Base-by-base conservation (phyloP, 2,888 invertebrate species). In the Leptinotarsa tumamoca region DNA sequence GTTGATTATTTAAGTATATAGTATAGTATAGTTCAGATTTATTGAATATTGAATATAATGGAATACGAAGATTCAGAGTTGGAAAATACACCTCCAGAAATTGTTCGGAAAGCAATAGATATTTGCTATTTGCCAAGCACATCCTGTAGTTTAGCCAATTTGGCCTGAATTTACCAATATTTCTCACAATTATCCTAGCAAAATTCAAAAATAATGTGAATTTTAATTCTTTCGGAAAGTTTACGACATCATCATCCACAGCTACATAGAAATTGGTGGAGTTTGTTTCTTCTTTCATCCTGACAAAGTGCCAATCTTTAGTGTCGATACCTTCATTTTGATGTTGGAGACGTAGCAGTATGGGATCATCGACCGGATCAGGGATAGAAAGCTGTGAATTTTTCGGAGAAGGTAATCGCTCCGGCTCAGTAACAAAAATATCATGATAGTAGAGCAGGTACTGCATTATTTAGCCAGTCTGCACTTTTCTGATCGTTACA, bases 261-360 rank as follows among this genome's bases (percentile, higher is more conserved):
- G 74, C 72, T 23, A 77, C 77, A 18, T 72, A 77, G 15, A 77
- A 21, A 21, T 72, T 69, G 50, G 71, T 73, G 33, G 43, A 50
- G 21, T 67, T 74, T n/a, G 56, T 51, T 14, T 77, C 77, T 7
- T 56, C 51, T 63, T 74, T 77, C n/a, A 66, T 66, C 33, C 68
- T 77, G 33, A 77, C 71, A 7, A 72, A 33, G 56, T 74, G 66
- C 77, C 77, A 77, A 61, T 77, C 74, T 18, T 68, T 71, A 4
- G 74, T 54, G 52, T 74, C 72, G 13, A 77, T 33, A n/a, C 77
- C 77, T 63, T 74, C 74, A 27, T 77, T 77, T 43, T 77, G 77
- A 4, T 72, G 68, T 58, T 77, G 73, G n/a, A 77, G 61, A 17
- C 77, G 68, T 43, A 71, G 68, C 5, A 77, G 43, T 15, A 77